Evolutionary conservation across 2,888 invertebrate species (phyloP).

Genomic region (Noctua fimbriata): DNA sequence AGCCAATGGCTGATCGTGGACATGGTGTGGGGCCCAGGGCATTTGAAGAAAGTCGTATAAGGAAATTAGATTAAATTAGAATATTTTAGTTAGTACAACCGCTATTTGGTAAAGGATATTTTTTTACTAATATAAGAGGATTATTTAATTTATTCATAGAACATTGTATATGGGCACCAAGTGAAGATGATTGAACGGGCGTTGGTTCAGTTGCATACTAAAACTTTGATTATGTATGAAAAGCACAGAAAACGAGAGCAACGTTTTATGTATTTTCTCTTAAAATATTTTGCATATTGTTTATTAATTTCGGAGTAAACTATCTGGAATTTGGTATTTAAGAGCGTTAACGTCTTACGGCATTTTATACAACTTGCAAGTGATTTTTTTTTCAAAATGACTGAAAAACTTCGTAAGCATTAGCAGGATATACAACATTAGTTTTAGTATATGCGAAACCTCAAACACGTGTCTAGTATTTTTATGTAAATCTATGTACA

Average conservation of each 20-base stretch:
- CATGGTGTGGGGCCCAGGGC: slow-evolving; percentile 76
- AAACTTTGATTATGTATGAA: slow-evolving; percentile 9
- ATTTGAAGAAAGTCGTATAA: slow-evolving; percentile 62
- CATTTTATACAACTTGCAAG: too few species aligned
- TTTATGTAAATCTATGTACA: too few species aligned
- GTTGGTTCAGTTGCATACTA: background rate
- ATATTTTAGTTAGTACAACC: slow-evolving; percentile 2
- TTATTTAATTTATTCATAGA: slow-evolving; percentile 46
- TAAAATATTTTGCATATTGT: background rate
- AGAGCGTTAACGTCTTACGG: too few species aligned
- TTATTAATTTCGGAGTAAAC: background rate
- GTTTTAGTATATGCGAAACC: too few species aligned
- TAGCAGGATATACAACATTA: too few species aligned
- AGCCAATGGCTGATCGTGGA: slow-evolving; percentile 82
- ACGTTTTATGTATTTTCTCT: too few species aligned
- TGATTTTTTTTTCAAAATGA: too few species aligned
- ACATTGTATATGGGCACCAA: background rate
- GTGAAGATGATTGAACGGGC: slow-evolving; percentile 18
- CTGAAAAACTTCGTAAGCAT: too few species aligned
- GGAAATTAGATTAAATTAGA: background rate
- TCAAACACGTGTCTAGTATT: too few species aligned
- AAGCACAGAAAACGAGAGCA: background rate
- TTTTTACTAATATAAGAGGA: slow-evolving; percentile 33
- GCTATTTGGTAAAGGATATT: slow-evolving; percentile 45
- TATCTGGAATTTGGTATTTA: background rate